A percentile compares a stretch with the other conserved stretches of the same genome.
phyloP scores from a whole-genome alignment of 2,113 vertebrate species.

The Pogonocichla stellata region DNA sequence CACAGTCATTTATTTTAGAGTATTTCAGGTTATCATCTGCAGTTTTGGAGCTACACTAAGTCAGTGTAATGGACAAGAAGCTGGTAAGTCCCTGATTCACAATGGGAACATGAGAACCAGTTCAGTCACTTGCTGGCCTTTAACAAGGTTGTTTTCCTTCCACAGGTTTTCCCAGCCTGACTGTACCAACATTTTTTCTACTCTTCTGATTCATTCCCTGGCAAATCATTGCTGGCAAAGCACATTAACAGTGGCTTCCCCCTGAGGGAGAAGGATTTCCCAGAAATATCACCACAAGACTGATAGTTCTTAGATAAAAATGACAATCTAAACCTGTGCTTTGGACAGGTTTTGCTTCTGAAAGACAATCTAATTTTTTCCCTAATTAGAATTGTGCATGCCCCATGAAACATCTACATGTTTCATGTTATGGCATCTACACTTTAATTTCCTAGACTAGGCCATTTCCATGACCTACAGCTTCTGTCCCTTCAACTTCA shows the following conservation, averaged over 20 bases:
- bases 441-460: background rate
- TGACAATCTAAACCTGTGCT: background rate
- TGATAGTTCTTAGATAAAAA: background rate
- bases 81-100: background rate
- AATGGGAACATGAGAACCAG: background rate
- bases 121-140: background rate
- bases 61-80: background rate
- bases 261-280: background rate
- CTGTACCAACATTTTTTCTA: background rate
- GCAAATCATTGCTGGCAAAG: background rate
- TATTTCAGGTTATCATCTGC: background rate
- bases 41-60: background rate
- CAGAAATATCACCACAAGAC: background rate
- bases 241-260: background rate
- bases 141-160: background rate
- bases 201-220: background rate
- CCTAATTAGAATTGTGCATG: background rate
- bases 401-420: background rate
- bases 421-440: background rate
- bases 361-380: background rate
- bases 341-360: background rate
- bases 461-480: background rate
- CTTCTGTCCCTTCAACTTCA: background rate
- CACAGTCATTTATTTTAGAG: background rate
- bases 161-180: background rate